A percentile compares a stretch with the other conserved stretches of the same genome.
These are phyloP conservation scores for Myiopsitta monachus DNA, from an alignment of 2,113 vertebrate species.

Conservation along the genomic window DNA sequence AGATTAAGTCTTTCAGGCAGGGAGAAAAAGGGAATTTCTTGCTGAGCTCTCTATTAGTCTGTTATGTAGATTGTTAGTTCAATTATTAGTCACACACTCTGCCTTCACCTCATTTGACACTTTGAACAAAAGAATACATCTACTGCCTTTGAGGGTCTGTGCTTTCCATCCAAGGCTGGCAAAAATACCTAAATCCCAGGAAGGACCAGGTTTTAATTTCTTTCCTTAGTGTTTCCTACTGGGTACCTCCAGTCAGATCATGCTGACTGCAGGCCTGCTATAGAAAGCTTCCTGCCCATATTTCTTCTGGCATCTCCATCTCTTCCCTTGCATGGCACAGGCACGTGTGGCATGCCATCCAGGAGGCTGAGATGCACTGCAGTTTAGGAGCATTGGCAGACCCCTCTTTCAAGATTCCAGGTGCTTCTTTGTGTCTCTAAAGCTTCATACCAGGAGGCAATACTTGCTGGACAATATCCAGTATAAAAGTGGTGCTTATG, in stretches of 20 bases:
- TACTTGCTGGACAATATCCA: neutral
- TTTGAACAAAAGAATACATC: neutral
- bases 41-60: neutral
- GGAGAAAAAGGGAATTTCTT: neutral
- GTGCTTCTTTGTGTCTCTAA: neutral
- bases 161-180: neutral
- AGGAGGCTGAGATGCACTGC: neutral
- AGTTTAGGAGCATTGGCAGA: neutral
- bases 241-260: neutral
- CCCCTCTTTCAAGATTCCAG: neutral
- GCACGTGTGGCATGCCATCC: rapidly evolving
- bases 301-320: neutral
- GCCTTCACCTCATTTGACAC: neutral
- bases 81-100: neutral
- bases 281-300: neutral
- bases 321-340: neutral
- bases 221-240: neutral
- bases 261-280: neutral
- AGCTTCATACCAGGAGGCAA: neutral
- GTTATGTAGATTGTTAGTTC: neutral
- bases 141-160: neutral
- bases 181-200: neutral
- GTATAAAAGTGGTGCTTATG: neutral
- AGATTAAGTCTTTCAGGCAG: neutral
- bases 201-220: neutral